Conservation (phyloP, 1,140 invertebrate genomes). For the Batillaria attramentaria region DNA sequence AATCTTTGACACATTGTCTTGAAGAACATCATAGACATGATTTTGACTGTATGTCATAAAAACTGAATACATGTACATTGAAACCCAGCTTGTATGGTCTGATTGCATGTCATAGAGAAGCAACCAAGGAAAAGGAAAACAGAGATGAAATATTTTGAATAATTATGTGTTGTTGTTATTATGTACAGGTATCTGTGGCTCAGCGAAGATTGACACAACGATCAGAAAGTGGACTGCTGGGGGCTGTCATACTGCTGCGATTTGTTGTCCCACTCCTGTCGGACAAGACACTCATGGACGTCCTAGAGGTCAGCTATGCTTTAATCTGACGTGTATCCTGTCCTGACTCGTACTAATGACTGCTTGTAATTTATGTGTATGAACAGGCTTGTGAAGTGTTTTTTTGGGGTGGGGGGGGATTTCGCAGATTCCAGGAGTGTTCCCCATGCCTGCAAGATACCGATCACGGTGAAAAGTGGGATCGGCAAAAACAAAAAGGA, state of each 20-base stretch:
- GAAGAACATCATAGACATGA: not conserved
- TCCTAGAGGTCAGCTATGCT: slow-evolving; percentile 76
- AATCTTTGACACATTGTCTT: not conserved
- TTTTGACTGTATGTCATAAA: not conserved
- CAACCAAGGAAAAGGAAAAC: no score
- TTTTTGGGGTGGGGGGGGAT: no score
- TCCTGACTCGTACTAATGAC: no score
- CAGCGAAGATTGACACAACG: slow-evolving; percentile 81
- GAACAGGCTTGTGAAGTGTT: no score
- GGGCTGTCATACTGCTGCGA: slow-evolving; percentile 83
- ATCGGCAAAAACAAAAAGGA: no score
- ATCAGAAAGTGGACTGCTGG: slow-evolving; percentile 90
- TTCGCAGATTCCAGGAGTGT: no score
- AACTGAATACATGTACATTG: not conserved
- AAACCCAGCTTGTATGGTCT: no score
- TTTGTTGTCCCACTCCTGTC: slow-evolving; percentile 83
- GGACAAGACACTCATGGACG: slow-evolving; percentile 89
- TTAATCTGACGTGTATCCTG: no score
- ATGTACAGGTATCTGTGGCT: slow-evolving; percentile 58
- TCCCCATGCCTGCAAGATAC: no score
- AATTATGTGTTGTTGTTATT: not conserved
- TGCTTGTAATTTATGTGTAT: no score
- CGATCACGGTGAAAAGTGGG: no score
- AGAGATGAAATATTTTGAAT: slow-evolving; percentile 1
- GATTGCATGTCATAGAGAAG: no score